Evolutionary conservation across 2,797 vertebrate species (phyloP).

Genomic region (Clarias pachynema): DNA sequence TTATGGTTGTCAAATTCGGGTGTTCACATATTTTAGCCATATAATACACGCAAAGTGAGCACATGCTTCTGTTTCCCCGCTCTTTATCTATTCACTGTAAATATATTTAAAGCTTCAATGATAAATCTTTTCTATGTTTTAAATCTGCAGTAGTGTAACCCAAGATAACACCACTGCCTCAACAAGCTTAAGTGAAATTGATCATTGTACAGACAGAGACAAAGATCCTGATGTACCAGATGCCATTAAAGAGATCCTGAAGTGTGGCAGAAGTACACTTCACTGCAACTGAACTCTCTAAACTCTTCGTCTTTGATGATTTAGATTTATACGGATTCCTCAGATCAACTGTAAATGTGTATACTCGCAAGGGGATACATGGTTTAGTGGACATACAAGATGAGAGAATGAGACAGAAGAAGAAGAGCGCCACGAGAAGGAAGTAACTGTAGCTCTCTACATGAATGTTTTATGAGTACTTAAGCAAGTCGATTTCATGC

Average conservation of each 20-base stretch:
- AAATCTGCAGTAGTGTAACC: neutral
- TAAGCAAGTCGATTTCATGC: slow-evolving; percentile 81
- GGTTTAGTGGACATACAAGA: slow-evolving; percentile 52
- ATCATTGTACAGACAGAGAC: neutral
- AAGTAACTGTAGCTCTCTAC: slow-evolving; percentile 57
- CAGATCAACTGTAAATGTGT: neutral
- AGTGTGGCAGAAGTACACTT: slow-evolving; percentile 29
- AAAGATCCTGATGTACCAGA: slow-evolving; percentile 17
- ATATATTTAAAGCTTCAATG: neutral
- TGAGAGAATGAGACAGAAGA: slow-evolving; percentile 31
- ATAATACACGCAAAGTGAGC: neutral
- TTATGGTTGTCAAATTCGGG: too few relatives aligned
- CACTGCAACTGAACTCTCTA: slow-evolving; percentile 28
- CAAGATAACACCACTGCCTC: neutral
- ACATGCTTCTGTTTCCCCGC: neutral
- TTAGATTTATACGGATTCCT: neutral
- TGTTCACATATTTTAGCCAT: neutral
- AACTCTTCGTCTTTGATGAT: slow-evolving; percentile 33
- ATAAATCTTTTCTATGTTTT: neutral
- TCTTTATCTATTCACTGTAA: neutral
- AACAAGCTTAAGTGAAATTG: neutral
- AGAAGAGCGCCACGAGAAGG: slow-evolving; percentile 27
- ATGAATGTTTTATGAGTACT: slow-evolving; percentile 74
- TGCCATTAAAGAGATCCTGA: slow-evolving; percentile 34
- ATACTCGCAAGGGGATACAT: slow-evolving; percentile 27